Base-by-base conservation (phyloP, 2,113 vertebrate species). In the Menidia beryllina region DNA sequence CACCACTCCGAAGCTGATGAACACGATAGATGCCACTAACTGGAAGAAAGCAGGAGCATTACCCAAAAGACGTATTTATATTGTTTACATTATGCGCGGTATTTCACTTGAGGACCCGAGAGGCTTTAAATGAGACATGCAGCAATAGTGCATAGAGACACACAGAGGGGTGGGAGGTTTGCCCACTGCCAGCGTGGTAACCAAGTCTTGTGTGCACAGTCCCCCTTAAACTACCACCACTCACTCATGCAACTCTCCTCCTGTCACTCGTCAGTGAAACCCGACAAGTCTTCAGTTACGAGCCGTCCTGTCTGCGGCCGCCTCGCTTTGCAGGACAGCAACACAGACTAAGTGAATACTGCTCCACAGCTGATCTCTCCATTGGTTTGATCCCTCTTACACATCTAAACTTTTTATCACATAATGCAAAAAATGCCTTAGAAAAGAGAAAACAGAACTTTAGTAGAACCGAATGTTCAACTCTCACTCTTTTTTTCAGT, bases 1-100 rank as follows among this genome's bases (percentile, higher is more conserved):
- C 57, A 98, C 96, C 89, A 98, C 98, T 0, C 98, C 98, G 52
- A 99, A 99, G 89, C 96, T 98, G 94, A 99, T 99, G 90, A 99
- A 99, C 84, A 99, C 96, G 1, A 99, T 98, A 27, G 98, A 98
- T 39, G 97, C 98, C 87, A 99, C 97, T 82, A 99, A 92, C 98
- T 99, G 76, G 72, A 55, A 34, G 47, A 60, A 75, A 70, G 66
- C 26, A 63, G 38, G 21, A 24, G 50, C 41, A 12, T 61, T 15
- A n/a, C n/a, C n/a, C n/a, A n/a, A n/a, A n/a, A n/a, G n/a, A n/a
- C n/a, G n/a, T n/a, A n/a, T n/a, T n/a, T n/a, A n/a, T n/a, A n/a
- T n/a, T n/a, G n/a, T n/a, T n/a, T n/a, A n/a, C n/a, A n/a, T n/a
- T n/a, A n/a, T n/a, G n/a, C n/a, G n/a, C n/a, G n/a, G n/a, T n/a